A percentile compares a stretch with the other conserved stretches of the same genome.
These are phyloP conservation scores for Chromoteleia sp. DNA, from an alignment of 2,888 invertebrate genomes.

Conservation along the genomic window DNA sequence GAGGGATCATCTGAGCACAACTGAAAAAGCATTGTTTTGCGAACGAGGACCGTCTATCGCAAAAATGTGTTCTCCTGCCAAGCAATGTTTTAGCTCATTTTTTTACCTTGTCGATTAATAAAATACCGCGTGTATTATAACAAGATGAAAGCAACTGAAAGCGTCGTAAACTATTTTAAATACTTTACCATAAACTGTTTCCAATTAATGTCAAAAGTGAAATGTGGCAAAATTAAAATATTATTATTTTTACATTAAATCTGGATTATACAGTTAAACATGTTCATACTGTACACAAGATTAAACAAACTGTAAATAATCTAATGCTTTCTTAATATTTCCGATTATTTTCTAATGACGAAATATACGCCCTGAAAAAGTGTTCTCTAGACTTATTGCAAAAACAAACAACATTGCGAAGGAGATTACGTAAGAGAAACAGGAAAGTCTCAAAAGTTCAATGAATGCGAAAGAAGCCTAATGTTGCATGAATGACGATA, in stretches of 20 bases:
- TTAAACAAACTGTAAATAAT: constrained; percentile 1
- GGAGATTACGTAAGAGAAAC: constrained; percentile 49
- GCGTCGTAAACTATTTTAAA: no score
- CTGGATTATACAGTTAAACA: no score
- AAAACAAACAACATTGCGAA: constrained; percentile 51
- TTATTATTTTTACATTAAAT: no score
- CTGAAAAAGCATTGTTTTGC: constrained; percentile 41
- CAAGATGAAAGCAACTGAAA: no score
- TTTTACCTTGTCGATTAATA: constrained; percentile 7
- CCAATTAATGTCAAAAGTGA: no score
- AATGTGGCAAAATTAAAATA: no score
- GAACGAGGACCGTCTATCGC: constrained; percentile 45
- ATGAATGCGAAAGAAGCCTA: constrained; percentile 83
- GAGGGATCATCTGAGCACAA: constrained; percentile 74
- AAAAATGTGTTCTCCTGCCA: constrained; percentile 31
- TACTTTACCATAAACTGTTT: no score
- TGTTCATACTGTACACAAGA: no score
- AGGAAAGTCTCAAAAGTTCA: constrained; percentile 74
- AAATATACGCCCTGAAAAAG: constrained; percentile 24
- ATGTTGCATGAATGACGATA: constrained; percentile 85
- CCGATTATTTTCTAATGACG: constrained; percentile 29
- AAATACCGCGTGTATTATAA: not conserved
- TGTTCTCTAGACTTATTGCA: constrained; percentile 32
- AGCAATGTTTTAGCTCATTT: constrained; percentile 34
- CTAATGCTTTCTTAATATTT: constrained; percentile 3